Conservation (phyloP, 2,888 invertebrate species). For the Fragum whitleyi region DNA sequence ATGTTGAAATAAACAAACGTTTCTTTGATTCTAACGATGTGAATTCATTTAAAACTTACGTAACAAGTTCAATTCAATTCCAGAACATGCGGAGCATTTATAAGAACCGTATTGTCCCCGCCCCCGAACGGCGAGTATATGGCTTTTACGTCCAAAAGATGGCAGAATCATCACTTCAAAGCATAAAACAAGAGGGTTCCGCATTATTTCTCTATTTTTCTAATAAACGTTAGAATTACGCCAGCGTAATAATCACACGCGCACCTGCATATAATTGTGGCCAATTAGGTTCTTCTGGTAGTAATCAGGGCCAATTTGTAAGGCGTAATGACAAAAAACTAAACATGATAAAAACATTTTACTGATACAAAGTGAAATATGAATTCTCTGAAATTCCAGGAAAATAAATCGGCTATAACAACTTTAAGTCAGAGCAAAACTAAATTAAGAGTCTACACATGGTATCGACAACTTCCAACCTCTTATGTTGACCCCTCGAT, state of each 20-base stretch:
- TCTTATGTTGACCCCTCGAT: no score
- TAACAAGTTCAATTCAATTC: constrained; percentile 28
- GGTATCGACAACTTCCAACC: no score
- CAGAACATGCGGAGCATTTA: constrained; percentile 13
- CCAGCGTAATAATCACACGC: constrained; percentile 31
- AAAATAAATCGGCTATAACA: no score
- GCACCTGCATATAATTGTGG: constrained; percentile 36
- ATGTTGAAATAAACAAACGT: neutral
- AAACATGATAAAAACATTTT: constrained; percentile 19
- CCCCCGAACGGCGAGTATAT: constrained; percentile 8
- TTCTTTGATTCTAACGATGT: constrained; percentile 9
- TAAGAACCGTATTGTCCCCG: constrained; percentile 16
- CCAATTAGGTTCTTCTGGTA: constrained; percentile 31
- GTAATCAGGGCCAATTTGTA: constrained; percentile 33
- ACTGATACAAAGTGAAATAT: constrained; percentile 7
- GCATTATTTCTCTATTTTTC: constrained; percentile 29
- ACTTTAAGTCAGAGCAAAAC: no score
- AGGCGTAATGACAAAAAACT: constrained; percentile 18
- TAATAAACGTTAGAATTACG: constrained; percentile 33
- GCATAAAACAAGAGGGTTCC: constrained; percentile 33
- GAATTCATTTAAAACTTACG: constrained; percentile 16
- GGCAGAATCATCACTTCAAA: constrained; percentile 27
- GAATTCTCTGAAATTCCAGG: constrained; percentile 2
- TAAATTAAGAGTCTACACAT: no score
- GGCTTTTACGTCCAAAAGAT: constrained; percentile 28